Conservation (phyloP, 2,888 invertebrate species). For the Mesorhabditis spiculigera region DNA sequence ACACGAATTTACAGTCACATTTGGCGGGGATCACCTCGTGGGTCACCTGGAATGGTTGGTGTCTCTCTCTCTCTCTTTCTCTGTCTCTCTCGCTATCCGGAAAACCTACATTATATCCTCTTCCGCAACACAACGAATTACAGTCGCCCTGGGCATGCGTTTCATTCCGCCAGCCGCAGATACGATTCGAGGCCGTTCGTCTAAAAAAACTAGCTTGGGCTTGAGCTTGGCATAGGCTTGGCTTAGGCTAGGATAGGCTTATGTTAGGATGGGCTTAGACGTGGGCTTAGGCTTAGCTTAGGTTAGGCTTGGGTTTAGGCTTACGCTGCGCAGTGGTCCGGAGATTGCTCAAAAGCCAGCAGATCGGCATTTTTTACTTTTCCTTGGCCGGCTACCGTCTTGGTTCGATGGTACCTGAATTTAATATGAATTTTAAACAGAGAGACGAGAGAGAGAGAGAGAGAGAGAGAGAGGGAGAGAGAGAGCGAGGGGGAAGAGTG, state of each 20-base stretch:
- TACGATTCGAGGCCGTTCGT: constrained; percentile 27
- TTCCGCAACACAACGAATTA: constrained; percentile 63
- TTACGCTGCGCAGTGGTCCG: constrained; percentile 11
- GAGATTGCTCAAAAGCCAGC: constrained; percentile 10
- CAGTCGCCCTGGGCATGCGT: constrained; percentile 60
- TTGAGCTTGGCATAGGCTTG: too few species aligned
- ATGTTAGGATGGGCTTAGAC: too few species aligned
- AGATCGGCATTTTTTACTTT: constrained; percentile 12
- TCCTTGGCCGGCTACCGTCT: constrained; percentile 16
- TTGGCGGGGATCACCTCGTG: constrained; percentile 56
- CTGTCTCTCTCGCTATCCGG: background rate
- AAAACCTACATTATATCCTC: constrained; percentile 60
- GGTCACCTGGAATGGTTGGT: constrained; percentile 44
- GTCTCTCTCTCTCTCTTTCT: background rate
- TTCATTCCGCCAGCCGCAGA: constrained; percentile 62
- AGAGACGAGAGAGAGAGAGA: too few species aligned
- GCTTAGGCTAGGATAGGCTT: too few species aligned
- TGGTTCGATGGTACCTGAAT: constrained; percentile 30
- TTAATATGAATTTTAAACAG: too few species aligned
- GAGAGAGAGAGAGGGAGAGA: too few species aligned
- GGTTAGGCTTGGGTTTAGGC: constrained; percentile 1
- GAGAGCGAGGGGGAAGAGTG: too few species aligned
- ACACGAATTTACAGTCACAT: constrained; percentile 60
- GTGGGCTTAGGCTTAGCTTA: background rate
- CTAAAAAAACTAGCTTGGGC: background rate